These are phyloP conservation scores for Philopedon plagiatum DNA, from an alignment of 2,888 invertebrate genomes.

Conservation along the genomic window DNA sequence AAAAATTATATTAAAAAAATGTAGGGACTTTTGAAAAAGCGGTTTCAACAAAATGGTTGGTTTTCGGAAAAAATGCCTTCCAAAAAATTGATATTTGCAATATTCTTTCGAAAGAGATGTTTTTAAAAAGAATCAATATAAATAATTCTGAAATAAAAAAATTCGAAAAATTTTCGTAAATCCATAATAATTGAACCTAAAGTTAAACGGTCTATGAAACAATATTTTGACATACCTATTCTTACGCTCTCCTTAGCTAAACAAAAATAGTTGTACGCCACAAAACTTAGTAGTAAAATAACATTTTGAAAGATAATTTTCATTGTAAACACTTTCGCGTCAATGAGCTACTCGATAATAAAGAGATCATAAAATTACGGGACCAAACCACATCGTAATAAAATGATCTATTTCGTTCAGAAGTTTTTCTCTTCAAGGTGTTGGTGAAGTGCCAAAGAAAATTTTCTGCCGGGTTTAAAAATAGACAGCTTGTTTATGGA, in stretches of 20 bases:
- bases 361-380: conserved; percentile 22
- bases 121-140: no score
- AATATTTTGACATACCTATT: conserved; percentile 32
- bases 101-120: no score
- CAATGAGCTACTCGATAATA: not conserved
- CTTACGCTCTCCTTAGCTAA: conserved; percentile 35
- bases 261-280: conserved; percentile 18
- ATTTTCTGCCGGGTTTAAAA: conserved; percentile 41
- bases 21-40: no score
- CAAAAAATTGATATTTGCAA: no score
- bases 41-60: no score
- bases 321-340: conserved; percentile 1
- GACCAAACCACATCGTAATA: conserved; percentile 4
- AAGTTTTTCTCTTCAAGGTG: conserved; percentile 20
- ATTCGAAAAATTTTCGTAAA: not conserved
- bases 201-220: no score
- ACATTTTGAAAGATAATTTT: conserved; percentile 3
- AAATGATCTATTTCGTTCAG: conserved; percentile 16
- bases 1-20: no score
- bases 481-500: conserved; percentile 33
- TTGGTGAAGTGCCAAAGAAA: conserved; percentile 41
- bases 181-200: not conserved
- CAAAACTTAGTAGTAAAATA: conserved; percentile 22
- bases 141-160: no score
- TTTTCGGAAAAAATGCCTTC: no score